Evolutionary conservation across 1,140 invertebrate genomes (phyloP).

Genomic region (Tenebrio molitor): DNA sequence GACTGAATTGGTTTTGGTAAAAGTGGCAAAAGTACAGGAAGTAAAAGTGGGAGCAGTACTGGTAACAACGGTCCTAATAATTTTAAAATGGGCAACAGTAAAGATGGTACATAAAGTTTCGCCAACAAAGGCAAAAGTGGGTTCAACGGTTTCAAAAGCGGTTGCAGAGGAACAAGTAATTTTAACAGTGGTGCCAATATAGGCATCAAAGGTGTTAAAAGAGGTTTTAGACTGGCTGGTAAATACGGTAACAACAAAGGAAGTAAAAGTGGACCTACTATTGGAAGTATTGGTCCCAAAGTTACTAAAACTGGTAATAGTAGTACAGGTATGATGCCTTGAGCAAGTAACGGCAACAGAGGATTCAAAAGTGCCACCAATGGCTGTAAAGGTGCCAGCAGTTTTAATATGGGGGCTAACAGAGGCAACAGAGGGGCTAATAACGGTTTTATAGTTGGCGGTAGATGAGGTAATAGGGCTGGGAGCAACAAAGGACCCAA

Average conservation of each 20-base stretch:
- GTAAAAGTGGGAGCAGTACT: neutral
- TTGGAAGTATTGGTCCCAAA: neutral
- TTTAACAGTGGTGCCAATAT: neutral
- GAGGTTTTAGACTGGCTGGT: neutral
- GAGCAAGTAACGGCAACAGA: neutral
- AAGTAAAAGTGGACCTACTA: neutral
- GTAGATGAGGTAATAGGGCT: neutral
- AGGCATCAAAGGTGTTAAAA: neutral
- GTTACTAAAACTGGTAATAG: neutral
- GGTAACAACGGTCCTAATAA: no score
- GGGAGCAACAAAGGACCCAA: neutral
- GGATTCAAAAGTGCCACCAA: neutral
- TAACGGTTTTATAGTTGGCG: neutral
- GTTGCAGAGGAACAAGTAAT: neutral
- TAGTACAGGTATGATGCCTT: neutral
- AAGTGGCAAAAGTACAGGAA: neutral
- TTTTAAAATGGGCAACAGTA: no score
- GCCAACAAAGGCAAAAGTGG: neutral
- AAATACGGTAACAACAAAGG: neutral
- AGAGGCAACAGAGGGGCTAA: neutral
- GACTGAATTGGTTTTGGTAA: slow-evolving; percentile 3
- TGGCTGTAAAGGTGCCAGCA: neutral
- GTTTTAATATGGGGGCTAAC: neutral
- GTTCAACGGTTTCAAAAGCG: neutral
- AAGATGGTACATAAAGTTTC: neutral